Evolutionary conservation across 1,140 invertebrate species (phyloP).

Genomic region (Leptestheria dahalacensis): DNA sequence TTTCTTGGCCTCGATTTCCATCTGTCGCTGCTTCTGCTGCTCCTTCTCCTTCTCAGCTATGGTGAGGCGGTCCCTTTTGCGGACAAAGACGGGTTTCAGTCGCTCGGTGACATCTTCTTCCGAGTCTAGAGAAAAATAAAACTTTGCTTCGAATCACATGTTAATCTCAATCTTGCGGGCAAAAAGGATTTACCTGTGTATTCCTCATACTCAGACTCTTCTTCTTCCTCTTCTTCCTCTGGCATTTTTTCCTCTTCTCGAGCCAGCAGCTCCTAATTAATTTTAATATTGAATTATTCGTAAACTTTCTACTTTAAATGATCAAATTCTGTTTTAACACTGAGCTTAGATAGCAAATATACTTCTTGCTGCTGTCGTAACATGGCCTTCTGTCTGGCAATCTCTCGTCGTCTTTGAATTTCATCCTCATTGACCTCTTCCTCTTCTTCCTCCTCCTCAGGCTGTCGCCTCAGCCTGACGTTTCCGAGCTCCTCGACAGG

Average conservation of each 20-base stretch:
- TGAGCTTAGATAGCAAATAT: too few relatives aligned
- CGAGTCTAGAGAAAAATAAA: constrained; percentile 35
- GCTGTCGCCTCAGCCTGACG: too few relatives aligned
- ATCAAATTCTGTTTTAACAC: too few relatives aligned
- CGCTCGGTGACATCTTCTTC: constrained; percentile 75
- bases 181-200: constrained; percentile 43
- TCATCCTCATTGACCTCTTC: constrained; percentile 51
- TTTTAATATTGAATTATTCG: not conserved
- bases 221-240: constrained; percentile 56
- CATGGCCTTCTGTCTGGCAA: constrained; percentile 45
- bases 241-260: constrained; percentile 50
- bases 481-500: too few relatives aligned
- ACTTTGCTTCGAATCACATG: not conserved
- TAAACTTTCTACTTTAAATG: not conserved
- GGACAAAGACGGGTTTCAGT: constrained; percentile 92
- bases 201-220: constrained; percentile 66
- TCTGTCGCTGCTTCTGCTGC: constrained; percentile 63
- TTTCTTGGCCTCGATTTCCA: constrained; percentile 58
- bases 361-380: constrained; percentile 47
- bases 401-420: constrained; percentile 59
- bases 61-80: constrained; percentile 85
- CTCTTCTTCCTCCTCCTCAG: constrained; percentile 44
- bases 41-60: constrained; percentile 87
- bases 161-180: not conserved
- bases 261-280: constrained; percentile 35